Evolutionary conservation across 1,140 invertebrate genomes (phyloP).

Genomic region (Drosophila pseudoobscura): DNA sequence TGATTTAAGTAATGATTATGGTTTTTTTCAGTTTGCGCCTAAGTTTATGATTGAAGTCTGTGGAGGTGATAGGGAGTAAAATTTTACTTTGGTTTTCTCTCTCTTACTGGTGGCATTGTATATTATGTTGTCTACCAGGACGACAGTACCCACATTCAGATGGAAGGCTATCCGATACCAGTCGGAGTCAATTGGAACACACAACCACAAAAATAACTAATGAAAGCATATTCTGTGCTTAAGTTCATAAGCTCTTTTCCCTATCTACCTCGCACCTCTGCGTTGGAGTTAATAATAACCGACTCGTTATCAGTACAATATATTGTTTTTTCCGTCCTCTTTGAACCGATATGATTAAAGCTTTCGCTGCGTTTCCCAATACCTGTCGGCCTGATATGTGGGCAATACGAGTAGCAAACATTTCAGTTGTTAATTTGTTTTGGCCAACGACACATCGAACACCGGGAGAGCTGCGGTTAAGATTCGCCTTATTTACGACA

Average conservation of each 20-base stretch:
- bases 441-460: conserved; percentile 37
- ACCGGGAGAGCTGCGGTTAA: conserved; percentile 6
- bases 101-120: too few relatives aligned
- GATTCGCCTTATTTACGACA: conserved; percentile 19
- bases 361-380: conserved; percentile 38
- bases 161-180: not conserved
- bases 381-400: conserved; percentile 32
- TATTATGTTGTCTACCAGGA: not conserved
- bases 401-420: conserved; percentile 13
- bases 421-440: conserved; percentile 67
- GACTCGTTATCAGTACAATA: conserved; percentile 53
- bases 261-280: conserved; percentile 7
- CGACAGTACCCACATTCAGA: not conserved
- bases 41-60: too few relatives aligned
- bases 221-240: too few relatives aligned
- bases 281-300: conserved; percentile 55
- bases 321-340: conserved; percentile 25
- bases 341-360: conserved; percentile 70
- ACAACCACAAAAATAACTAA: not conserved
- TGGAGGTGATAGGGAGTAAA: too few relatives aligned
- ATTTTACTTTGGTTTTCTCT: too few relatives aligned
- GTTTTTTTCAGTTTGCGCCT: too few relatives aligned
- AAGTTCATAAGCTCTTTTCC: conserved; percentile 20
- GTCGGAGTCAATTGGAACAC: not conserved
- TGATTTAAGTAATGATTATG: too few relatives aligned